phyloP scores from a whole-genome alignment of 1,140 invertebrate genomes.

The Zelostemma sp. region DNA sequence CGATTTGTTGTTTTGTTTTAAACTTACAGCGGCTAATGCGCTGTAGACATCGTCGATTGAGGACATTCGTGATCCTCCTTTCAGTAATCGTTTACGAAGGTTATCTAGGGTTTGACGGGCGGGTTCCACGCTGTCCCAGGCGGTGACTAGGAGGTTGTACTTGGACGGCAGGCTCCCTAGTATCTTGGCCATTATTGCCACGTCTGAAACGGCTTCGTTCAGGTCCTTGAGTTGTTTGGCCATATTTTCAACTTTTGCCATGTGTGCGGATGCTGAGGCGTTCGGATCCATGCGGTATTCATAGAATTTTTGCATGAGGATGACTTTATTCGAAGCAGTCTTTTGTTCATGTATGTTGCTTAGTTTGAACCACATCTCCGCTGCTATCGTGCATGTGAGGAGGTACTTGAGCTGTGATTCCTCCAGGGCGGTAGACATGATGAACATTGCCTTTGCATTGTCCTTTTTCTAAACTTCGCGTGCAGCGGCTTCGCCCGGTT shows the following conservation, averaged over 20 bases:
- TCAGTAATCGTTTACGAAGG: constrained; percentile 17
- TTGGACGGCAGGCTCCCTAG: constrained; percentile 19
- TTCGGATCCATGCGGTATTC: constrained; percentile 11
- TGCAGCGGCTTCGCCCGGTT: neutral
- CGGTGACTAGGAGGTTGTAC: constrained; percentile 6
- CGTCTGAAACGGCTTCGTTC: constrained; percentile 14
- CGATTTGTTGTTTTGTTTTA: no score
- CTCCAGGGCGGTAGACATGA: constrained; percentile 9
- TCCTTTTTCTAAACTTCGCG: neutral
- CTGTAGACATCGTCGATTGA: constrained; percentile 3
- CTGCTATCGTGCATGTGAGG: constrained; percentile 6
- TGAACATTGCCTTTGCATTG: constrained; percentile 16
- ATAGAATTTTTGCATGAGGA: constrained; percentile 26
- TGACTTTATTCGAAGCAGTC: constrained; percentile 15
- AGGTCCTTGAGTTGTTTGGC: constrained; percentile 24
- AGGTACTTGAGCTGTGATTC: constrained; percentile 10
- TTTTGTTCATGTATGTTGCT: constrained; percentile 22
- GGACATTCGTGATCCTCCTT: constrained; percentile 20
- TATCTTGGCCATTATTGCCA: constrained; percentile 31
- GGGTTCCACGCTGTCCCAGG: constrained; percentile 21
- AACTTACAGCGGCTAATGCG: constrained; percentile 6
- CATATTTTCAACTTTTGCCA: constrained; percentile 26
- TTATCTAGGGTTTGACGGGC: constrained; percentile 13
- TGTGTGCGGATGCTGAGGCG: constrained; percentile 14
- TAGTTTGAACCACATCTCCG: constrained; percentile 25